Percentiles rank a stretch among this genome's conserved stretches.
Conservation (phyloP, 1,140 invertebrate species). For the Planococcus citri region DNA sequence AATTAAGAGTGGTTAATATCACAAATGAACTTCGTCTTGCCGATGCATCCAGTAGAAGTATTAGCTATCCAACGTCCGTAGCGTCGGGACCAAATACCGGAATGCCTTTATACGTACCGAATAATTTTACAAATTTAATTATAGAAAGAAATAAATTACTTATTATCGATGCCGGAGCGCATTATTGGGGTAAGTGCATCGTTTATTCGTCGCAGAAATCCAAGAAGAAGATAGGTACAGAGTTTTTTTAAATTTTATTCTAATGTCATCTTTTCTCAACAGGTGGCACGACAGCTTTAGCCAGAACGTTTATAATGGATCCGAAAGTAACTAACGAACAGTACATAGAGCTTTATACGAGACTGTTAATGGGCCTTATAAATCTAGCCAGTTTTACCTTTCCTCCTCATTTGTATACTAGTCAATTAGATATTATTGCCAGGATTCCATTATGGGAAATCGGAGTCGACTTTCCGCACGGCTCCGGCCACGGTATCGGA, state of each 20-base stretch:
- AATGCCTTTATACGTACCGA: slow-evolving; percentile 79
- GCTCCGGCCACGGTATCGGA: slow-evolving; percentile 83
- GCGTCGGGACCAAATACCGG: slow-evolving; percentile 80
- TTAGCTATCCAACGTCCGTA: slow-evolving; percentile 78
- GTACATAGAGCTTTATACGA: slow-evolving; percentile 72
- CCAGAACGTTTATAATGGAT: slow-evolving; percentile 47
- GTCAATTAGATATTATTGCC: slow-evolving; percentile 59
- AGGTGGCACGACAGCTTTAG: slow-evolving; percentile 90
- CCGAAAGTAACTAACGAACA: slow-evolving; percentile 46
- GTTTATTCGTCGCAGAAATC: not conserved
- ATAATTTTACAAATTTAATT: slow-evolving; percentile 52
- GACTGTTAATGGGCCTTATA: slow-evolving; percentile 77
- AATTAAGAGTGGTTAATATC: slow-evolving; percentile 51
- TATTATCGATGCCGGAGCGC: slow-evolving; percentile 46
- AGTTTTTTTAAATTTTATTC: slow-evolving; percentile 18
- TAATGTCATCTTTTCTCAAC: slow-evolving; percentile 8
- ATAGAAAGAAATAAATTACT: slow-evolving; percentile 43
- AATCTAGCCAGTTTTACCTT: slow-evolving; percentile 53
- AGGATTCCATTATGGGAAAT: slow-evolving; percentile 65
- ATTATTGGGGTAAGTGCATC: slow-evolving; percentile 38
- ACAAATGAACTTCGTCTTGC: slow-evolving; percentile 53
- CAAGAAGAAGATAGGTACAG: not conserved
- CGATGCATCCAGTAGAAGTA: slow-evolving; percentile 52
- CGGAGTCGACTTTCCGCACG: slow-evolving; percentile 71
- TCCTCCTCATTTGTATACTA: slow-evolving; percentile 48